Evolutionary conservation across 2,113 vertebrate species (phyloP).

Genomic region (Pangasianodon hypophthalmus): DNA sequence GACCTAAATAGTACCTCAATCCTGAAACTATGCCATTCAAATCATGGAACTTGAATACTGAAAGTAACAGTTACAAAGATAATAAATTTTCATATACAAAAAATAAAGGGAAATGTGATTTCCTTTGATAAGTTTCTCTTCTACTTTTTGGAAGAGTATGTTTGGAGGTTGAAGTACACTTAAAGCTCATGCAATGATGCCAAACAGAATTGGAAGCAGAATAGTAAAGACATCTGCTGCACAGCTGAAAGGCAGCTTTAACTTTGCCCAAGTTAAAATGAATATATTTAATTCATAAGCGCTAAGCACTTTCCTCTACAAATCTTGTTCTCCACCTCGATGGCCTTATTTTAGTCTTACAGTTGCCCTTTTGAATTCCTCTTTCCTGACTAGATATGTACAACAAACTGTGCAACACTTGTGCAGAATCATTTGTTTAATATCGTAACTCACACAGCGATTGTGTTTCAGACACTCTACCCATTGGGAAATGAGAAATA

Average conservation of each 20-base stretch:
- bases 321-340: neutral
- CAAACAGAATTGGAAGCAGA: neutral
- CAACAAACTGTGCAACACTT: constrained; percentile 6
- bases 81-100: neutral
- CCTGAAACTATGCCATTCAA: neutral
- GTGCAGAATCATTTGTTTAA: neutral
- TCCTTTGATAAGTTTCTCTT: neutral
- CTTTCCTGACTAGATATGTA: neutral
- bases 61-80: neutral
- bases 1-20: neutral
- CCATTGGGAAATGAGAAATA: constrained; percentile 30
- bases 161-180: neutral
- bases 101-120: neutral
- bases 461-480: constrained; percentile 32
- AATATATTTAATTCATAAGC: neutral
- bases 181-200: neutral
- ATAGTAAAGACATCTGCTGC: neutral
- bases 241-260: neutral
- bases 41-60: neutral
- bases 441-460: neutral
- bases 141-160: neutral
- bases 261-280: neutral
- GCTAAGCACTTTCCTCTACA: neutral
- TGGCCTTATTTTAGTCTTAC: neutral
- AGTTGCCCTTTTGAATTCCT: neutral